Base-by-base conservation (phyloP, 2,888 invertebrate genomes). In the Agrypnus murinus region DNA sequence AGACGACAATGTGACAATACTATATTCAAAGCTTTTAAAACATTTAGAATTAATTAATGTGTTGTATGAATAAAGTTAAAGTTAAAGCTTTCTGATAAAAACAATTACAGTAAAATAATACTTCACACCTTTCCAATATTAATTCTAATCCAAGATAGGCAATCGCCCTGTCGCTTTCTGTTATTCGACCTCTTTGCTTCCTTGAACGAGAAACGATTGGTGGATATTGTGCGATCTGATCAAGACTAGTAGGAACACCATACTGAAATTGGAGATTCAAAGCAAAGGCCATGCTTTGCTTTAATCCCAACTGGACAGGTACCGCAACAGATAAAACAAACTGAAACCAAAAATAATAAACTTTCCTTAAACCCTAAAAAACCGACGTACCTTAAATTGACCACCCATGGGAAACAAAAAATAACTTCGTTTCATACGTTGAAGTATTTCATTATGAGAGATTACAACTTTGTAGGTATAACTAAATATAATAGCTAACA, bases 251-350 rank as follows among this genome's bases (percentile, higher is more conserved):
- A 6, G 83, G 79, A 19, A 78, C 74, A 0, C 74, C 65, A 79
- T 90, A 92, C 78, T 92, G 92, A 80, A 89, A 92, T 82, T 92
- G 92, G 69, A 92, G 87, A 82, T 92, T 92, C 55, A 87, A 87
- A 0, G 87, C 88, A 71, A 90, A 89, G 0, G 86, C 83, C 73
- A 92, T 79, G 64, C 85, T 87, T 60, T 90, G 85, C 50, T 88
- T 89, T 0, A 86, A 85, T 9, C 88, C 87, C 17, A 85, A 65
- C 25, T 87, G 85, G 6, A 92, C 84, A 1, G 92, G 92, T 0
- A 87, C 79, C 9, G 88, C 86, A 17, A 90, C 81, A n/a, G 91
- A 91, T 6, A 90, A 76, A 50, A 91, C 83, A 3, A 92, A 82
- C 92, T 92, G 86, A 65, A 85, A 84, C 55, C n/a, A 14, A 71